These are phyloP conservation scores for Ptiloglossa arizonensis DNA, from an alignment of 1,140 invertebrate species.

Conservation along the genomic window DNA sequence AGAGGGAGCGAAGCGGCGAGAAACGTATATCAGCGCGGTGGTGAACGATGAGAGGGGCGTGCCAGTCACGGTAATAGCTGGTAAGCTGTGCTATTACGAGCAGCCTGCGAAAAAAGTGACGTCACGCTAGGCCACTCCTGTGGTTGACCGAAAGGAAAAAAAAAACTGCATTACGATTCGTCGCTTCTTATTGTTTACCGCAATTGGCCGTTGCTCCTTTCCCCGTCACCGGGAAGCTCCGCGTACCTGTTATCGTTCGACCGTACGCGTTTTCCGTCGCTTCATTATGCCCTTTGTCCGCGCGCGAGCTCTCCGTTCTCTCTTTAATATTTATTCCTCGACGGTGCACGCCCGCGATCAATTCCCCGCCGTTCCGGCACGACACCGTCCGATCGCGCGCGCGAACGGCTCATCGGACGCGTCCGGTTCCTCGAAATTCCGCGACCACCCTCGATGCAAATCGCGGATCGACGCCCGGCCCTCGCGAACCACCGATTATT, in stretches of 20 bases:
- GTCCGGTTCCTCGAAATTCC: slow-evolving; percentile 3
- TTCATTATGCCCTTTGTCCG: slow-evolving; percentile 59
- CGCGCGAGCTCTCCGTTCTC: slow-evolving; percentile 34
- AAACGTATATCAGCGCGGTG: slow-evolving; percentile 56
- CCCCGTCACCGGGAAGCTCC: background rate
- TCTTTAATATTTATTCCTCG: slow-evolving; percentile 65
- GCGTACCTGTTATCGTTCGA: slow-evolving; percentile 46
- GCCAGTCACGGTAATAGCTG: slow-evolving; percentile 70
- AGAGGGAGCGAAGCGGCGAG: slow-evolving; percentile 11
- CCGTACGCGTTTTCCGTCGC: slow-evolving; percentile 46
- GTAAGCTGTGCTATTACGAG: slow-evolving; percentile 73
- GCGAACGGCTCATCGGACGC: background rate
- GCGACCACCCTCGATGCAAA: background rate
- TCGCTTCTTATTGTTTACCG: slow-evolving; percentile 65
- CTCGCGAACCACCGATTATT: background rate
- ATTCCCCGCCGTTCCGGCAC: background rate
- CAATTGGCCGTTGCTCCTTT: slow-evolving; percentile 52
- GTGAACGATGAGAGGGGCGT: slow-evolving; percentile 74
- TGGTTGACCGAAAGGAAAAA: slow-evolving; percentile 39
- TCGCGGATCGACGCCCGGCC: too few species aligned
- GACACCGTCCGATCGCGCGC: background rate
- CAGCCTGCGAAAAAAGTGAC: slow-evolving; percentile 61
- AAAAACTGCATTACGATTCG: slow-evolving; percentile 56
- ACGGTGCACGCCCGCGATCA: slow-evolving; percentile 2
- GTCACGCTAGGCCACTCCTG: slow-evolving; percentile 67